Evolutionary conservation across 2,113 vertebrate species (phyloP), one percentile per base, ranked within the genome.

Genomic region (Oenanthe melanoleuca): DNA sequence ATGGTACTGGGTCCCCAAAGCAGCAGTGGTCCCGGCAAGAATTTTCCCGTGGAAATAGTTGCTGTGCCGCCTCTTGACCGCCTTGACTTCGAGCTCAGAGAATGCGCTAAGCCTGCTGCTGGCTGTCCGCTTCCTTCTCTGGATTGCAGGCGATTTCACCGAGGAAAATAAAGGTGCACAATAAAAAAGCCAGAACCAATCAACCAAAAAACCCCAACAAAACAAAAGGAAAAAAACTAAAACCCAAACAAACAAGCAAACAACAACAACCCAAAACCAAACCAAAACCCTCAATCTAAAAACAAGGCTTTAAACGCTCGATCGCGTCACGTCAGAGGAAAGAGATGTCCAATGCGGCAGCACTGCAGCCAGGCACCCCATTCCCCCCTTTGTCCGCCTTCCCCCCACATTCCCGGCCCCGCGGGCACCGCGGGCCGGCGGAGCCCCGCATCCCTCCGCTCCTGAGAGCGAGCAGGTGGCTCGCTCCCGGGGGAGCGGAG

Each of bases 371-470:
- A 6, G 21, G 26, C 29, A 55, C 34, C 8, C 17, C n/a, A 31
- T 26, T 19, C 18, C 1, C 15, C 38, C 1, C 31, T 50, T 38
- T 1, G 14, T 5, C 8, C 3, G 7, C 17, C 17, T 45, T 50
- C 1, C 4, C 2, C 5, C 3, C 37, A 12, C 8, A 8, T 20
- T 63, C 7, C 50, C 5, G 19, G 25, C 31, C 9, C n/a, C 20
- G 8, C 45, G 17, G 69, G 31, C 29, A 22, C 18, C 6, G 56
- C 26, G 8, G 56, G 26, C n/a, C 20, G 24, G 33, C 11, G 15
- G 29, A 23, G 21, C 21, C 31, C 59, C 47, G 11, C 80, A n/a
- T 17, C 45, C 34, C 45, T 52, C 4, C 5, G 4, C 34, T 26
- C 31, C 56, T 1, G 37, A 15, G 5, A n/a, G 52, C 1, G 37